phyloP scores from a whole-genome alignment of 2,113 vertebrate genomes.

The Eubucco bourcierii region DNA sequence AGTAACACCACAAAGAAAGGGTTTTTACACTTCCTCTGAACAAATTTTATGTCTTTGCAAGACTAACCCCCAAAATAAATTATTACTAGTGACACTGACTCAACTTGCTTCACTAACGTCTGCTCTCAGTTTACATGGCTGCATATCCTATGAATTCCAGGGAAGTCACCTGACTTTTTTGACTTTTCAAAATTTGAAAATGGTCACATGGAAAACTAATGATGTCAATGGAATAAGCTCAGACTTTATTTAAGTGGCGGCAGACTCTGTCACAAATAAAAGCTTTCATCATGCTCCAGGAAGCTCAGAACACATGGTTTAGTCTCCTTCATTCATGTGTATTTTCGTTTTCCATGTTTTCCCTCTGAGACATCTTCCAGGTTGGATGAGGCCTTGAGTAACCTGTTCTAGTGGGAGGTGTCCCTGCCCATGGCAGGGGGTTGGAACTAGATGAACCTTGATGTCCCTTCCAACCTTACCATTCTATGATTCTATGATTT shows the following conservation, averaged over 20 bases:
- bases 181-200: neutral
- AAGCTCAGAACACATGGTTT: neutral
- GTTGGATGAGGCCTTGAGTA: too few species aligned
- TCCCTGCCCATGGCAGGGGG: too few species aligned
- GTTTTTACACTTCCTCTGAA: neutral
- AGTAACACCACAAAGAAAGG: neutral
- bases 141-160: neutral
- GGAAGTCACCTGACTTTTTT: neutral
- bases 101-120: neutral
- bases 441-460: too few species aligned
- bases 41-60: neutral
- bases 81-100: neutral
- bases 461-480: too few species aligned
- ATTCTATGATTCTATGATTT: neutral
- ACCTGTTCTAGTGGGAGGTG: too few species aligned
- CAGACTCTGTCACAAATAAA: slow-evolving; percentile 18
- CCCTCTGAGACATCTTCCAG: neutral
- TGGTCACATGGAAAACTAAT: neutral
- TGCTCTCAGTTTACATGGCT: neutral
- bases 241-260: slow-evolving; percentile 21
- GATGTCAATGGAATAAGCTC: slow-evolving; percentile 1
- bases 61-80: neutral
- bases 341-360: neutral
- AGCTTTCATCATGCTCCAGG: neutral
- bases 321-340: neutral